A percentile compares a stretch with the other conserved stretches of the same genome.
Conservation (phyloP, 2,797 vertebrate species). For the Mus minutoides region DNA sequence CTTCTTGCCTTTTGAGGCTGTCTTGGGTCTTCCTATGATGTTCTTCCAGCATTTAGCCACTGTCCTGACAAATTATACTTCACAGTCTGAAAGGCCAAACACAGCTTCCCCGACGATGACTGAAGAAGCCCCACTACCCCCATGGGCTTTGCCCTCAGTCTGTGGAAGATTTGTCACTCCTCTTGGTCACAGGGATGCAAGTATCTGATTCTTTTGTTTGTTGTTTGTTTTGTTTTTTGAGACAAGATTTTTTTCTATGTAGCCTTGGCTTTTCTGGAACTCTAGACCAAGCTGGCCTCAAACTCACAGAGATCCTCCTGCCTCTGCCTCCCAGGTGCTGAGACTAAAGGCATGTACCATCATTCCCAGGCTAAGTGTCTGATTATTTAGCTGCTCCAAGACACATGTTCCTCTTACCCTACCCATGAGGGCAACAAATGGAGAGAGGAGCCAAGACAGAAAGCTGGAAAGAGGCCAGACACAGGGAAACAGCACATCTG, state of each 20-base stretch:
- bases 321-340: background rate
- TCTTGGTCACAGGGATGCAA: background rate
- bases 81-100: too few species aligned
- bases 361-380: background rate
- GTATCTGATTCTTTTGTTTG: background rate
- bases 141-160: background rate
- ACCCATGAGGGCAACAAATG: too few species aligned
- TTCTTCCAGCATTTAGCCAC: background rate
- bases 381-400: background rate
- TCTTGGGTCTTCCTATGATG: background rate
- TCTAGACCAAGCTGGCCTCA: background rate
- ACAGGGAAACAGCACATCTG: background rate
- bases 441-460: background rate
- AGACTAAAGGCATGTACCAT: background rate
- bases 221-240: background rate
- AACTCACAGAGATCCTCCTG: background rate
- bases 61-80: background rate
- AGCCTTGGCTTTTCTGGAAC: background rate
- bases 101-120: background rate
- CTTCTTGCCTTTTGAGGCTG: background rate
- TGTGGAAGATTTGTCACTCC: background rate
- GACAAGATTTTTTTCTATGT: background rate
- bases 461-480: background rate
- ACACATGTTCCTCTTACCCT: too few species aligned
- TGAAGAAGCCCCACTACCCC: accelerated